phyloP scores from a whole-genome alignment of 2,888 invertebrate genomes.

The Chloromyia formosa region DNA sequence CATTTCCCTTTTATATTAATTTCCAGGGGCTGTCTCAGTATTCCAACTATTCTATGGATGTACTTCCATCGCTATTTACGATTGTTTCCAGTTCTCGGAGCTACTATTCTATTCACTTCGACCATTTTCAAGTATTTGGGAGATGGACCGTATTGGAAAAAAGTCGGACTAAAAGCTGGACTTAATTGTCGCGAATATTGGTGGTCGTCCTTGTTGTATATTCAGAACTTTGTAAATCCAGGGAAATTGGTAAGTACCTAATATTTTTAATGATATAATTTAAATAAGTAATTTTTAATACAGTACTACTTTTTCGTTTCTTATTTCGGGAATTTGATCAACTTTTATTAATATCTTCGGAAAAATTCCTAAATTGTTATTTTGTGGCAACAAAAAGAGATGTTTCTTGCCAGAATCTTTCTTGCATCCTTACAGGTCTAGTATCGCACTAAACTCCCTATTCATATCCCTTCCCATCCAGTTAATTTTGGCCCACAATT shows the following conservation, averaged over 20 bases:
- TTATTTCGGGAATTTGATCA: background rate
- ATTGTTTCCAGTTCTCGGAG: conserved; percentile 68
- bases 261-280: too few relatives aligned
- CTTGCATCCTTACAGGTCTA: too few relatives aligned
- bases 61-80: conserved; percentile 64
- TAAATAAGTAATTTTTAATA: too few relatives aligned
- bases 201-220: conserved; percentile 66
- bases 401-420: background rate
- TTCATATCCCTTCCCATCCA: too few relatives aligned
- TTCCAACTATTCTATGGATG: conserved; percentile 55
- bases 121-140: conserved; percentile 66
- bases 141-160: conserved; percentile 67
- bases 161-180: background rate
- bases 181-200: conserved; percentile 61
- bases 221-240: conserved; percentile 64
- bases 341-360: background rate
- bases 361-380: background rate
- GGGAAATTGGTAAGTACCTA: conserved; percentile 55
- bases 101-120: conserved; percentile 65
- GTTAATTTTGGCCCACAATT: too few relatives aligned
- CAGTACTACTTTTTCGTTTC: too few relatives aligned
- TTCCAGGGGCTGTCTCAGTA: conserved; percentile 10
- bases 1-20: background rate
- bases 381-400: background rate
- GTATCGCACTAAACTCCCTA: too few relatives aligned